Base-by-base conservation (phyloP, 2,113 vertebrate genomes). In the Hiodon alosoides region DNA sequence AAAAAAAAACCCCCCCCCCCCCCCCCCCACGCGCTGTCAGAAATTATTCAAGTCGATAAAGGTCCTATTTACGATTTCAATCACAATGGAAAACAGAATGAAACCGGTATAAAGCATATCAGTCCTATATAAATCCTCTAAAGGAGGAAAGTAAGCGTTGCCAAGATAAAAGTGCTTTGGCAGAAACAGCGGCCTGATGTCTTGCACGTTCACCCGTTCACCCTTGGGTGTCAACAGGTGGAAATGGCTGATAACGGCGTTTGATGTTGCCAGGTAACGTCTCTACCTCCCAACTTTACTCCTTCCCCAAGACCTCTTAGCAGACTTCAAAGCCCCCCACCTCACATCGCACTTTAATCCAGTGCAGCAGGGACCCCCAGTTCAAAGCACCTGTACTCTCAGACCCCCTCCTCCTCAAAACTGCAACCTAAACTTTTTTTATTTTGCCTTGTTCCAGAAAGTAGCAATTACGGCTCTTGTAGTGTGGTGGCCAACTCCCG, bases 341-440 rank as follows among this genome's bases (percentile, higher is more conserved):
- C 69, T 17, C 65, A 48, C 17, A 92, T 94, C 94, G 94, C 89
- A 90, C 93, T 94, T 97, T 97, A 97, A 97, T 96, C 95, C 94
- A 93, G 93, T 92, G 93, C 91, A 92, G 91, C 92, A 92, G 92
- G 93, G 93, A 80, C 93, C 94, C 94, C 90, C 93, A 90, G 94
- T 97, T 97, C 95, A 98, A 97, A 97, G 95, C 93, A 90, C 89
- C 91, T 90, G 89, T 90, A 92, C 91, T 90, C 91, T 90, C 94
- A 92, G 94, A 93, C 31, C 31, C 31, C 31, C 87, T 90, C 91
- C 92, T 3, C 55, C 47, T 10, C 89, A 73, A 91, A 93, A 93
- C 87, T 85, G 89, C 90, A 93, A 91, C 92, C 91, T 88, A 90
- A 93, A 93, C 91, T 92, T 93, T 92, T 86, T 88, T 87, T 31